These are phyloP conservation scores for Bombus fervidus DNA, from an alignment of 1,140 invertebrate species.

Conservation along the genomic window DNA sequence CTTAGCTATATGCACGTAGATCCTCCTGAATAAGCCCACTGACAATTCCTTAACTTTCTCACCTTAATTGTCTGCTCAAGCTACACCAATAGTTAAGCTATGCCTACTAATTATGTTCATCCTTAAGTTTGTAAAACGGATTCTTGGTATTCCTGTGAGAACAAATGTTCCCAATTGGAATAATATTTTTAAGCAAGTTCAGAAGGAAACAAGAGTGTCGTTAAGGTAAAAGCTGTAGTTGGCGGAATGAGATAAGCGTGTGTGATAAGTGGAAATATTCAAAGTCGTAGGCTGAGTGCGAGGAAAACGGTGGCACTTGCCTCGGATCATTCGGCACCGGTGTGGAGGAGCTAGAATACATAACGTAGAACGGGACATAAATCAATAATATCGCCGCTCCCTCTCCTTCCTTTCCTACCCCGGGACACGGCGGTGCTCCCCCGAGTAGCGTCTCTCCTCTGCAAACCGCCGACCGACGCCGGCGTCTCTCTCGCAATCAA, in stretches of 20 bases:
- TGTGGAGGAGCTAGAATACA: conserved; percentile 73
- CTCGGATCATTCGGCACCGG: conserved; percentile 71
- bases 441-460: conserved; percentile 65
- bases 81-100: neutral
- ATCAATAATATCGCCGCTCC: conserved; percentile 80
- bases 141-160: neutral
- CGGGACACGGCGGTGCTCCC: conserved; percentile 57
- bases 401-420: conserved; percentile 67
- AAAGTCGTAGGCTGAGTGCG: conserved; percentile 37
- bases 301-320: conserved; percentile 57
- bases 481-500: conserved; percentile 79
- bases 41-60: neutral
- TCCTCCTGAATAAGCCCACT: neutral
- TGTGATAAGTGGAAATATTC: neutral
- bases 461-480: conserved; percentile 69
- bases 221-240: neutral
- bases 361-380: conserved; percentile 79
- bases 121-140: too few relatives aligned
- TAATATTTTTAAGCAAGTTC: neutral
- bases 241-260: neutral
- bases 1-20: too few relatives aligned
- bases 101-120: too few relatives aligned
- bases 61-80: neutral
- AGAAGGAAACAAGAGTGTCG: neutral
- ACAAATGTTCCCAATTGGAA: neutral